Conservation (phyloP, 37 sponge, comb jelly and placozoan species). For the Ianthella basta region DNA sequence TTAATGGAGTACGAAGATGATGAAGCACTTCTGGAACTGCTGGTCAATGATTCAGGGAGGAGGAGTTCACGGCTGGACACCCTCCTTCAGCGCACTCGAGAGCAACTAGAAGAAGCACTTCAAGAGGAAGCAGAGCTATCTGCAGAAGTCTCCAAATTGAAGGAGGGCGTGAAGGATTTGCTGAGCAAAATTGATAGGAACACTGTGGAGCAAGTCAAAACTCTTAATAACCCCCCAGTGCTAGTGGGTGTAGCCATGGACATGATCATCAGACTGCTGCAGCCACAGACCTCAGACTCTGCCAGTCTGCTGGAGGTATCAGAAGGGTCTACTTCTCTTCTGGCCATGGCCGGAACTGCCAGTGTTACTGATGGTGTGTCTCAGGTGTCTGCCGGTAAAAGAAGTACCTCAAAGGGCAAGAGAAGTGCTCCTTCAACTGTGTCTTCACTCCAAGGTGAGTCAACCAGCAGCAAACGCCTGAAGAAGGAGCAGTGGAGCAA, state of each 20-base stretch:
- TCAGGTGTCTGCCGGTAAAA: neutral
- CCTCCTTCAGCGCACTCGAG: constrained; percentile 31
- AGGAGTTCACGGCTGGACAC: constrained; percentile 54
- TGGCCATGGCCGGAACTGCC: neutral
- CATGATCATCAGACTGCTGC: constrained; percentile 61
- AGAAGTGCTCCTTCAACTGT: neutral
- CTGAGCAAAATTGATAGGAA: constrained; percentile 81
- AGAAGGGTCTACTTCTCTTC: neutral
- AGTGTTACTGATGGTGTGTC: neutral
- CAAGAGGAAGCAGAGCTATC: constrained; percentile 48
- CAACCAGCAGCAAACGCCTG: neutral
- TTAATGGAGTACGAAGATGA: constrained; percentile 63
- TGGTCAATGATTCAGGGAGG: constrained; percentile 7
- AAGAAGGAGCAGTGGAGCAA: constrained; percentile 69
- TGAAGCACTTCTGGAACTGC: constrained; percentile 44
- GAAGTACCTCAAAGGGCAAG: constrained; percentile 23
- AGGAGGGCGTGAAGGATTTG: constrained; percentile 46
- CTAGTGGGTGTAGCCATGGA: constrained; percentile 82
- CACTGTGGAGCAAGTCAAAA: constrained; percentile 77
- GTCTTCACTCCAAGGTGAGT: neutral
- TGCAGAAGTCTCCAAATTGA: constrained; percentile 23
- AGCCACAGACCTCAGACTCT: constrained; percentile 18
- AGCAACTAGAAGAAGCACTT: constrained; percentile 37
- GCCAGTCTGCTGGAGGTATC: neutral
- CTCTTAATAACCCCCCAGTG: constrained; percentile 71